A percentile compares a stretch with the other conserved stretches of the same genome.
Conservation (phyloP, 1,140 invertebrate species). For the Leucophenga varia region DNA sequence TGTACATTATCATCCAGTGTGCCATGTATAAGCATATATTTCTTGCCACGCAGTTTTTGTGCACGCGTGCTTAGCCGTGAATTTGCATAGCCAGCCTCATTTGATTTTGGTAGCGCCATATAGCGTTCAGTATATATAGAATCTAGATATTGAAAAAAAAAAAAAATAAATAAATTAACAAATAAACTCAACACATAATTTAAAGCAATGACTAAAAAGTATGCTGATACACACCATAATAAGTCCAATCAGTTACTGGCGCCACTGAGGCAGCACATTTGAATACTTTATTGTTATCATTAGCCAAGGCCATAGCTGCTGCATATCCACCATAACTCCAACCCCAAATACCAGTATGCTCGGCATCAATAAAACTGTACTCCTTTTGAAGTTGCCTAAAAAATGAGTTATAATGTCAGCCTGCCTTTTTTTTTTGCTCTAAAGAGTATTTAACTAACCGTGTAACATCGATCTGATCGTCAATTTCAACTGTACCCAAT, state of each 20-base stretch:
- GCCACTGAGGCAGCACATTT: slow-evolving; percentile 94
- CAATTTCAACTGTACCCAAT: slow-evolving; percentile 84
- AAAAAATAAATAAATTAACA: background rate
- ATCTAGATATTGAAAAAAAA: slow-evolving; percentile 66
- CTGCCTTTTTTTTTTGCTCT: too few relatives aligned
- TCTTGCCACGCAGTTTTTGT: slow-evolving; percentile 69
- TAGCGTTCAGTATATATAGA: slow-evolving; percentile 95
- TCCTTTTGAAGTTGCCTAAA: slow-evolving; percentile 63
- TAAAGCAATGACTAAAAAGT: too few relatives aligned
- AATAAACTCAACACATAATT: background rate
- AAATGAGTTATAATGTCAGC: too few relatives aligned
- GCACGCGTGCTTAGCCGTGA: slow-evolving; percentile 73
- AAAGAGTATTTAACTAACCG: slow-evolving; percentile 57
- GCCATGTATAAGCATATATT: slow-evolving; percentile 86
- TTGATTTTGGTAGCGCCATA: slow-evolving; percentile 84
- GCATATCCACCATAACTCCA: slow-evolving; percentile 95
- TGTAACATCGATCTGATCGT: slow-evolving; percentile 72
- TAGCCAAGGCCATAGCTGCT: slow-evolving; percentile 78
- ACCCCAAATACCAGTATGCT: slow-evolving; percentile 77
- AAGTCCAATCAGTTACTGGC: slow-evolving; percentile 84
- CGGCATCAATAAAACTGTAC: slow-evolving; percentile 69
- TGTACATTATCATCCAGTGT: slow-evolving; percentile 95
- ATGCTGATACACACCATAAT: slow-evolving; percentile 70
- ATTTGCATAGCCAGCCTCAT: slow-evolving; percentile 73
- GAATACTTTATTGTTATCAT: slow-evolving; percentile 71